Evolutionary conservation across 2,888 invertebrate genomes (phyloP).

Genomic region (Rapana venosa): DNA sequence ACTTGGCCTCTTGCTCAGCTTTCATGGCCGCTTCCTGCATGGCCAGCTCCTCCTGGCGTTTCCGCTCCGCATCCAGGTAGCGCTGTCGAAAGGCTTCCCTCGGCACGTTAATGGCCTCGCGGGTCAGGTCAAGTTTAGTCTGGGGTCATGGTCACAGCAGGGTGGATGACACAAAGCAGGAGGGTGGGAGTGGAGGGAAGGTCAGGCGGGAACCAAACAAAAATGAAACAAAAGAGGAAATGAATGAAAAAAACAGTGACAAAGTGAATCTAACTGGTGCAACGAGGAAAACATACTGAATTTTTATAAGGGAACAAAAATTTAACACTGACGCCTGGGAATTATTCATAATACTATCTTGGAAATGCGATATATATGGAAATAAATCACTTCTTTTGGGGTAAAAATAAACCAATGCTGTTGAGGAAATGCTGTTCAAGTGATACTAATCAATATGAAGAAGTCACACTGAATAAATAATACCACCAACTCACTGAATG

Average conservation of each 20-base stretch:
- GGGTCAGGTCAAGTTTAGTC: slow-evolving; percentile 71
- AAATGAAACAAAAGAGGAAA: slow-evolving; percentile 3
- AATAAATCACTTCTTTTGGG: too few species aligned
- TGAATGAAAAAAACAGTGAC: neutral
- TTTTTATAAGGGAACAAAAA: too few species aligned
- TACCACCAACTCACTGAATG: neutral
- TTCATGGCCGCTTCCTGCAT: slow-evolving; percentile 71
- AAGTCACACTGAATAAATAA: neutral
- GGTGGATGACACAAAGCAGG: slow-evolving; percentile 15
- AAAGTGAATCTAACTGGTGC: neutral
- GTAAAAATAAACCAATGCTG: neutral
- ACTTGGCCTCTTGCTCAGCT: slow-evolving; percentile 73
- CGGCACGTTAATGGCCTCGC: slow-evolving; percentile 72
- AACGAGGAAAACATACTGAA: too few species aligned
- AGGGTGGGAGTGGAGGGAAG: neutral
- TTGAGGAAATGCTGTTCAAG: neutral
- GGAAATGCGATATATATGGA: too few species aligned
- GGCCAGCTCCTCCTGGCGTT: slow-evolving; percentile 73
- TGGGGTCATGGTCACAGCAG: slow-evolving; percentile 49
- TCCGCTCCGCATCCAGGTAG: slow-evolving; percentile 75
- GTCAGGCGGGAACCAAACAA: neutral
- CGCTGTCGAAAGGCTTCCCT: slow-evolving; percentile 76
- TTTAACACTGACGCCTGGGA: too few species aligned
- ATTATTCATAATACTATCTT: too few species aligned
- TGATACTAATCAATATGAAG: neutral